Evolutionary conservation across 2,797 vertebrate genomes (phyloP).

Genomic region (Hippocampus kuda): DNA sequence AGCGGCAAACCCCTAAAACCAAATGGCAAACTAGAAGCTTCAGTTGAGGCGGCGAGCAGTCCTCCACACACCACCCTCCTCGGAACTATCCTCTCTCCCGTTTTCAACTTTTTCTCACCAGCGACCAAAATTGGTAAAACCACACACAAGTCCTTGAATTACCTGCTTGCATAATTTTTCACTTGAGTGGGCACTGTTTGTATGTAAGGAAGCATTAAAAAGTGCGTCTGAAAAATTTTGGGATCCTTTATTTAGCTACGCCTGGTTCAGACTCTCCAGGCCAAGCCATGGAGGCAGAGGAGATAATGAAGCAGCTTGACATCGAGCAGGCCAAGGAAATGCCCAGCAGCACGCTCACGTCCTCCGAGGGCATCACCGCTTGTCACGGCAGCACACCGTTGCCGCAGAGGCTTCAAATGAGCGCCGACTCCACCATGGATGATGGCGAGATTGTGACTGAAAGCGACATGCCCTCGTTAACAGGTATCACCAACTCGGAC

Average conservation of each 20-base stretch:
- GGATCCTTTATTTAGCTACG: slow-evolving; percentile 62
- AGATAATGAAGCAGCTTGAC: slow-evolving; percentile 94
- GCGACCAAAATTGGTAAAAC: slow-evolving; percentile 93
- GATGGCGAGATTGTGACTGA: slow-evolving; percentile 78
- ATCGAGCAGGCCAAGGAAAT: slow-evolving; percentile 91
- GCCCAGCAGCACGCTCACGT: slow-evolving; percentile 78
- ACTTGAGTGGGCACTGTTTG: background rate
- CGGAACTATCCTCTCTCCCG: slow-evolving; percentile 97
- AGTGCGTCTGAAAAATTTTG: background rate
- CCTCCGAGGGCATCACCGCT: slow-evolving; percentile 59
- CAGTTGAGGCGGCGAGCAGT: slow-evolving; percentile 68
- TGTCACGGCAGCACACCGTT: slow-evolving; percentile 61
- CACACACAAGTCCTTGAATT: slow-evolving; percentile 28
- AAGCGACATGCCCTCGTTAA: slow-evolving; percentile 83
- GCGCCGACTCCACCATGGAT: slow-evolving; percentile 63
- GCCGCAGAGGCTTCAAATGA: slow-evolving; percentile 61
- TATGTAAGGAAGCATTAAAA: background rate
- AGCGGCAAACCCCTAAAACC: slow-evolving; percentile 86
- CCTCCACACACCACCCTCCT: slow-evolving; percentile 91
- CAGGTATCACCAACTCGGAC: slow-evolving; percentile 41
- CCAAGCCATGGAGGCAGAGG: slow-evolving; percentile 91
- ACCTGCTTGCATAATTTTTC: background rate
- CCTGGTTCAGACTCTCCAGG: slow-evolving; percentile 90
- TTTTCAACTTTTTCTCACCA: slow-evolving; percentile 99
- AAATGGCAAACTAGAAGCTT: slow-evolving; percentile 83